Percentiles rank a stretch among this genome's conserved stretches.
phyloP scores from a whole-genome alignment of 2,113 vertebrate species.

The Leptocoma aspasia region DNA sequence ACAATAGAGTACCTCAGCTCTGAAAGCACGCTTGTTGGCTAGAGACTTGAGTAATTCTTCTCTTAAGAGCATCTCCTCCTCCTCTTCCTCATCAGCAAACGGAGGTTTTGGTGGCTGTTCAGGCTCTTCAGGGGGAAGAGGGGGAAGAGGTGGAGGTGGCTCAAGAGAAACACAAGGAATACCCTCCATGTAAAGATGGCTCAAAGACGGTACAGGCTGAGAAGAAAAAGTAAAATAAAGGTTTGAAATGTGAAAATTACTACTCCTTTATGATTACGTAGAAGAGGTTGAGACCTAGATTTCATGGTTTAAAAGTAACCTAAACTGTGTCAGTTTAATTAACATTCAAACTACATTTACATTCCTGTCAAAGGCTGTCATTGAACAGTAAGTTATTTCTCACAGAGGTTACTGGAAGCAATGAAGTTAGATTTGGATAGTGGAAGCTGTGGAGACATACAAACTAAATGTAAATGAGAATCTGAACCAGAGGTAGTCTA shows the following conservation, averaged over 20 bases:
- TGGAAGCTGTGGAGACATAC: not conserved
- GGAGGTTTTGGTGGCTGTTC: constrained; percentile 94
- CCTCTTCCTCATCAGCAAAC: constrained; percentile 96
- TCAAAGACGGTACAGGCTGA: constrained; percentile 64
- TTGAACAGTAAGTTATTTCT: not conserved
- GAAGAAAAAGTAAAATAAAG: not conserved
- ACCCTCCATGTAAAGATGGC: constrained; percentile 73
- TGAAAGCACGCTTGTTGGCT: constrained; percentile 84
- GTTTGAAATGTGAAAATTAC: not conserved
- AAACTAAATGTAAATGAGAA: not conserved
- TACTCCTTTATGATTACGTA: not conserved
- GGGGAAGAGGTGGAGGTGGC: constrained; percentile 82
- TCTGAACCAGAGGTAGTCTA: not conserved
- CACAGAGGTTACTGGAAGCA: not conserved
- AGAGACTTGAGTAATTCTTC: constrained; percentile 94
- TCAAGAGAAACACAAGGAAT: constrained; percentile 63
- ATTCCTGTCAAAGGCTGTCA: not conserved
- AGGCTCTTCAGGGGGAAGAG: constrained; percentile 84
- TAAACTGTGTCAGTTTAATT: not conserved
- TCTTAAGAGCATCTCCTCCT: constrained; percentile 96
- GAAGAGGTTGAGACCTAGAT: not conserved
- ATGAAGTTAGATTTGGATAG: not conserved
- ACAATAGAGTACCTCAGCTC: constrained; percentile 75
- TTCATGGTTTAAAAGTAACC: not conserved
- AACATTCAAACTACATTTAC: not conserved